Evolutionary conservation across 2,113 vertebrate species (phyloP).

Genomic region (Lucifuga dentata): DNA sequence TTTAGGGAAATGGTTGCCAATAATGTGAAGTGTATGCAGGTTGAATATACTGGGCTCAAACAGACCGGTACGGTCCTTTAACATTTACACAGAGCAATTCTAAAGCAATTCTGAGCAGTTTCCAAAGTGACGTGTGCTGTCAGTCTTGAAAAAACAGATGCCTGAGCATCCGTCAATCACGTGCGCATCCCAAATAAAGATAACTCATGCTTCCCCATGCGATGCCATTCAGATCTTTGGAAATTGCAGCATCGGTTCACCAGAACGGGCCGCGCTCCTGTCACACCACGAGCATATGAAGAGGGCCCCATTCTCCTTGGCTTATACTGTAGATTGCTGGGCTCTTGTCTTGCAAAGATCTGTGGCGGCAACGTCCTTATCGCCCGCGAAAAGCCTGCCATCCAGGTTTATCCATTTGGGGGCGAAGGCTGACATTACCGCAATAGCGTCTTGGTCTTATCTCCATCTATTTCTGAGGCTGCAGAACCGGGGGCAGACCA

Average conservation of each 20-base stretch:
- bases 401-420: slow-evolving; percentile 72
- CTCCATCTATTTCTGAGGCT: slow-evolving; percentile 56
- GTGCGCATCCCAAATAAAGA: slow-evolving; percentile 26
- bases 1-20: too few species aligned
- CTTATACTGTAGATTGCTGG: slow-evolving; percentile 66
- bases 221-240: slow-evolving; percentile 37
- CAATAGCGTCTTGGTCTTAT: slow-evolving; percentile 55
- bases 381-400: slow-evolving; percentile 58
- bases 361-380: slow-evolving; percentile 68
- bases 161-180: slow-evolving; percentile 29
- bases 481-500: slow-evolving; percentile 44
- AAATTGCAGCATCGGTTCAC: slow-evolving; percentile 31
- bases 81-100: too few species aligned
- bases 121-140: slow-evolving; percentile 35
- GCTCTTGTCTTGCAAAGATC: slow-evolving; percentile 71
- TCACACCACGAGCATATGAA: slow-evolving; percentile 35
- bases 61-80: too few species aligned
- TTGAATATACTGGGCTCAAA: too few species aligned
- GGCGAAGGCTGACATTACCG: slow-evolving; percentile 71
- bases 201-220: slow-evolving; percentile 7
- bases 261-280: background rate
- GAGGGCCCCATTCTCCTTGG: slow-evolving; percentile 38
- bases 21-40: too few species aligned
- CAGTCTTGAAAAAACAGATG: slow-evolving; percentile 34
- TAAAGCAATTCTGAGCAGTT: slow-evolving; percentile 6